These are phyloP conservation scores for Neotoxoptera formosana DNA, from an alignment of 1,140 invertebrate genomes.

Conservation along the genomic window DNA sequence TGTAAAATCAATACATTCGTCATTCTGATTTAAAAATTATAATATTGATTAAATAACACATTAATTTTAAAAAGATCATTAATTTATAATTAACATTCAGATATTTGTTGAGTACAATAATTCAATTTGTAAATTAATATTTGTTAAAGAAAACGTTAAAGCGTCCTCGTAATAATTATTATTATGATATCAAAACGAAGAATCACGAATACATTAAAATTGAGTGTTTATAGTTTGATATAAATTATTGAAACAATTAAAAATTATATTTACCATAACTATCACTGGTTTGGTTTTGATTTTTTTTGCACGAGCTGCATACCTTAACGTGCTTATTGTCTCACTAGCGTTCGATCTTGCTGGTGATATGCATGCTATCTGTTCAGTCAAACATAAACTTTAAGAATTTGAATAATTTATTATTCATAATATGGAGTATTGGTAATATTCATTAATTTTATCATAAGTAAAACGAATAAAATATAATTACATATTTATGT, in stretches of 20 bases:
- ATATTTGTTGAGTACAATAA: background rate
- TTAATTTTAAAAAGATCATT: background rate
- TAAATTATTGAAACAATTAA: background rate
- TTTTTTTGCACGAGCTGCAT: constrained; percentile 85
- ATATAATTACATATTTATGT: background rate
- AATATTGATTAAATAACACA: background rate
- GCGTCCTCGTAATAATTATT: background rate
- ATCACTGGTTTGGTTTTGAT: constrained; percentile 89
- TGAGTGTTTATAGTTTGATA: background rate
- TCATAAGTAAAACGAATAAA: background rate
- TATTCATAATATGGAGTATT: background rate
- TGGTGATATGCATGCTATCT: constrained; percentile 93
- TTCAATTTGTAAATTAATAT: background rate
- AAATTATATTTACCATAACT: constrained; percentile 77
- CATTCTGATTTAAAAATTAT: background rate
- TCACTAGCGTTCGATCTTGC: constrained; percentile 86
- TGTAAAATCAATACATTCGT: no score
- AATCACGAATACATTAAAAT: background rate
- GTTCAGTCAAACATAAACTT: constrained; percentile 59
- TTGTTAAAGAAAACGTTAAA: background rate
- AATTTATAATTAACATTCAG: background rate
- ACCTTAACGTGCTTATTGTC: constrained; percentile 89
- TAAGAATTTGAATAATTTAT: background rate
- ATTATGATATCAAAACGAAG: background rate
- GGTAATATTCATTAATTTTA: background rate